Base-by-base conservation (phyloP, 92 coral and sea anemone genomes). In the Palythoa caribaeorum region DNA sequence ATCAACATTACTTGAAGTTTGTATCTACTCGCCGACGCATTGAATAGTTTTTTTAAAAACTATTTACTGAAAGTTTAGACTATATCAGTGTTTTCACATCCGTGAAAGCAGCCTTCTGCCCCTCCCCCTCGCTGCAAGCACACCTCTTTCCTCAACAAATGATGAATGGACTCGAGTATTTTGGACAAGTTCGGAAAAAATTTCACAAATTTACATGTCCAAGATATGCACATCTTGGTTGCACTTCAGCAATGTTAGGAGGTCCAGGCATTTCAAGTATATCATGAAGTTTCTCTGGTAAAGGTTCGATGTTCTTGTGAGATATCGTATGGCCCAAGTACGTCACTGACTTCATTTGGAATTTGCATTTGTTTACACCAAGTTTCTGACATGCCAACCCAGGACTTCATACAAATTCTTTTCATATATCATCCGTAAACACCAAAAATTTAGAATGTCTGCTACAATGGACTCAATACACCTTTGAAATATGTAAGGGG, bases 61-160 rank as follows among this genome's bases (percentile, higher is more conserved):
- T n/a, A n/a, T n/a, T n/a, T n/a, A n/a, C n/a, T n/a, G n/a, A n/a
- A n/a, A 44, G 48, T 44, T 44, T 11, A 54, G 60, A 9, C 13
- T 5, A 2, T 4, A 54, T 14, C 16, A 54, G 2, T 54, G 60
- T 54, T 54, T 54, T 54, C 9, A 54, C 13, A 4, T 54, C 60
- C 6, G 60, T 54, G 60, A 54, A 54, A 54, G 60, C 60, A 54
- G 60, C 60, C 93, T 38, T 88, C 86, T 38, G 88, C 48, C 40
- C 47, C 93, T 28, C 85, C 73, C 73, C 80, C 84, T 11, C 13
- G 9, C 60, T 9, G 78, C 54, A 73, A 12, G n/a, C 73, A 65
- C 74, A 65, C 74, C 87, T 74, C 87, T 83, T 83, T 83, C 73
- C 74, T 59, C 76, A 63, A 83, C 28, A 83, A 65, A 40, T 36